Conservation (phyloP, 1,140 invertebrate genomes). For the Anoplophora glabripennis region DNA sequence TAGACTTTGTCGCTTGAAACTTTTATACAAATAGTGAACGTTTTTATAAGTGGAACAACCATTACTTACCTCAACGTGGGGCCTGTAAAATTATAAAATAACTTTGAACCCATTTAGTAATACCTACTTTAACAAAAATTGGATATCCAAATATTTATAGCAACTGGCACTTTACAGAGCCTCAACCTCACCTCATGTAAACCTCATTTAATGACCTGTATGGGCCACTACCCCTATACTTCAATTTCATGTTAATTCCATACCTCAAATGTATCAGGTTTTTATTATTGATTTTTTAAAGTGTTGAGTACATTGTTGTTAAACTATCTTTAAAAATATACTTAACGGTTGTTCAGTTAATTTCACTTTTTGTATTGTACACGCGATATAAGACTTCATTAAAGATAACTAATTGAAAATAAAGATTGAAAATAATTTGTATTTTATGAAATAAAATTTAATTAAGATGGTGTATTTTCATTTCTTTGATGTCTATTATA, state of each 20-base stretch:
- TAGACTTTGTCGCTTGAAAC: slow-evolving; percentile 86
- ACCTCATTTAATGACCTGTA: no score
- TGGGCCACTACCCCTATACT: not conserved
- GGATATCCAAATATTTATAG: no score
- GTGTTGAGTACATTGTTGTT: slow-evolving; percentile 15
- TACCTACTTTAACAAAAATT: no score
- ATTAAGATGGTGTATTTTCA: no score
- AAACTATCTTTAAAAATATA: slow-evolving; percentile 14
- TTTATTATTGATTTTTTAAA: slow-evolving; percentile 11
- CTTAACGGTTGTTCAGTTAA: slow-evolving; percentile 21
- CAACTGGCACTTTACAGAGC: no score
- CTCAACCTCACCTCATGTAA: no score
- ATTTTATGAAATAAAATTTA: no score
- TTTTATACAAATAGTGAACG: not conserved
- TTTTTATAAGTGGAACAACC: slow-evolving; percentile 31
- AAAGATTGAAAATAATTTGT: no score
- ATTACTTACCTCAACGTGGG: slow-evolving; percentile 29
- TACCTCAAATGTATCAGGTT: not conserved
- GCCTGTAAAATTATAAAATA: slow-evolving; percentile 1
- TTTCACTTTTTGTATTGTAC: slow-evolving; percentile 11
- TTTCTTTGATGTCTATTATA: no score
- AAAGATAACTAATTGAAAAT: no score
- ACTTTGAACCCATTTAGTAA: no score
- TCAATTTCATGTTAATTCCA: slow-evolving; percentile 3
- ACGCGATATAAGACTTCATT: slow-evolving; percentile 1